Evolutionary conservation across 1,140 invertebrate genomes (phyloP).

Genomic region (Bombus confusus): DNA sequence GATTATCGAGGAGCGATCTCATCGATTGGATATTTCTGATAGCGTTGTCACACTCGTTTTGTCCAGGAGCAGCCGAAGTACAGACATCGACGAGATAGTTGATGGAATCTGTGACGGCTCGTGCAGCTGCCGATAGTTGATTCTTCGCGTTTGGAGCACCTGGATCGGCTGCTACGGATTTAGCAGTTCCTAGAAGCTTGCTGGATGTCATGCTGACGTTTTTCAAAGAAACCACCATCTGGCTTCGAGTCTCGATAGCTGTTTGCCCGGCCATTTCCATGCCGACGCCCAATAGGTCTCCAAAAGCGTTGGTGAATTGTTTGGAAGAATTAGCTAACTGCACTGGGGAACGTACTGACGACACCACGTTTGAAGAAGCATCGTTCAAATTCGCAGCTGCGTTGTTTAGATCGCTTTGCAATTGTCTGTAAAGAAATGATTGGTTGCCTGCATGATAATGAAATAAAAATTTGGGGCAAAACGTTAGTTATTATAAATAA

Average conservation of each 20-base stretch:
- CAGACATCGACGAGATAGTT: slow-evolving; percentile 92
- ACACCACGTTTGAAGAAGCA: slow-evolving; percentile 90
- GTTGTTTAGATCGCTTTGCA: slow-evolving; percentile 92
- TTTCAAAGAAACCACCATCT: slow-evolving; percentile 93
- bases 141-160: slow-evolving; percentile 95
- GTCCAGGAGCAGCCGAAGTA: slow-evolving; percentile 89
- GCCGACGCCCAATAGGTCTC: slow-evolving; percentile 88
- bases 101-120: slow-evolving; percentile 95
- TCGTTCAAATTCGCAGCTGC: slow-evolving; percentile 92
- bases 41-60: slow-evolving; percentile 98
- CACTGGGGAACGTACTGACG: slow-evolving; percentile 86
- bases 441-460: background rate
- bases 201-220: slow-evolving; percentile 94
- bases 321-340: slow-evolving; percentile 89
- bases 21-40: slow-evolving; percentile 96
- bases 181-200: slow-evolving; percentile 93
- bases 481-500: background rate
- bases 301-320: slow-evolving; percentile 91
- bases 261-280: slow-evolving; percentile 93
- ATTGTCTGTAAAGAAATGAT: slow-evolving; percentile 83
- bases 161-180: slow-evolving; percentile 94
- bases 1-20: slow-evolving; percentile 91
- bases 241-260: slow-evolving; percentile 85
- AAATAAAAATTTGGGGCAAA: background rate
- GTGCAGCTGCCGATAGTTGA: slow-evolving; percentile 91